Conservation (phyloP, 2,113 vertebrate genomes). For the Engystomops pustulosus region DNA sequence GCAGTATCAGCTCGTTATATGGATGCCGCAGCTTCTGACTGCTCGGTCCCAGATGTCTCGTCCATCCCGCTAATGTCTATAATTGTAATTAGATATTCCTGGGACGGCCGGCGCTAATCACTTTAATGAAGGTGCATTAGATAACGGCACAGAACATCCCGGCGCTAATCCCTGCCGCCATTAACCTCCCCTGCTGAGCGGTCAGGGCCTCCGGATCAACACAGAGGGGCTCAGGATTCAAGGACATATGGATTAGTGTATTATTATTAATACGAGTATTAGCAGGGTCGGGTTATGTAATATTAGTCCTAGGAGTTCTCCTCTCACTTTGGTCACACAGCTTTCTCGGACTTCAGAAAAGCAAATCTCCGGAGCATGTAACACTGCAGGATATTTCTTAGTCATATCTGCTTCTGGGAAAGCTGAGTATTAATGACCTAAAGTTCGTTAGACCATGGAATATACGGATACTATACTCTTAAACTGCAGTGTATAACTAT, state of each 20-base stretch:
- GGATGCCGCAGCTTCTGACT: not conserved
- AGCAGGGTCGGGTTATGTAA: not conserved
- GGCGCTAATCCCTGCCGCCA: slow-evolving; percentile 1
- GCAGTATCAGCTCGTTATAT: not conserved
- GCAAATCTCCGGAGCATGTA: no score
- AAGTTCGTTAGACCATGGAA: no score
- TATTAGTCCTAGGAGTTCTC: not conserved
- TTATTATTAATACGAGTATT: no score
- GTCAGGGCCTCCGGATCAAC: not conserved
- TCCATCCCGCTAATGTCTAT: not conserved
- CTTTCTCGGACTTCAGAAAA: no score
- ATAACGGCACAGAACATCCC: not conserved
- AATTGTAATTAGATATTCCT: slow-evolving; percentile 28
- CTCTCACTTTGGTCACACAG: no score
- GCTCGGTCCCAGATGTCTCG: not conserved
- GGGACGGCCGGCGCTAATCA: not conserved
- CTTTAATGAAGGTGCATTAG: slow-evolving; percentile 33
- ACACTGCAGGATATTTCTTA: no score
- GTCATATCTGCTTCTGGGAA: no score
- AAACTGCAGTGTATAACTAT: no score
- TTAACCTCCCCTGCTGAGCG: not conserved
- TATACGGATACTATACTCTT: no score
- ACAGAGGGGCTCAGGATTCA: not conserved
- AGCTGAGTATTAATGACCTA: no score
- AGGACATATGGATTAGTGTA: not conserved